Evolutionary conservation across 2,113 vertebrate species (phyloP).

Genomic region (Aphyosemion australe): DNA sequence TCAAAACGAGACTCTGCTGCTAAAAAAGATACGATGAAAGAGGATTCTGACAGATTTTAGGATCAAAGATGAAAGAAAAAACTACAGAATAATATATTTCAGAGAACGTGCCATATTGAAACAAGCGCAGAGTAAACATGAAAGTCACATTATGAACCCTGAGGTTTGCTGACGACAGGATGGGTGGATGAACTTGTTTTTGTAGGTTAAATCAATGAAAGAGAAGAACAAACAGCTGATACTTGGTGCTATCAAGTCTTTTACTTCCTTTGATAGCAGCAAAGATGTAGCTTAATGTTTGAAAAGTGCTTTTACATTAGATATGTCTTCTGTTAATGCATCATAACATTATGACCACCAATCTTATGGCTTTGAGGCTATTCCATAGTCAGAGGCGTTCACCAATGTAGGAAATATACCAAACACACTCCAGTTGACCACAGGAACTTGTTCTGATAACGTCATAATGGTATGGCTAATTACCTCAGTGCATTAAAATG

Average conservation of each 20-base stretch:
- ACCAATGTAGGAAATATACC: too few species aligned
- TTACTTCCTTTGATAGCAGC: background rate
- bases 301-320: background rate
- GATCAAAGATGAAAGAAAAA: background rate
- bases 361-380: too few species aligned
- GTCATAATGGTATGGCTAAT: too few species aligned
- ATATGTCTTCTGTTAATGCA: background rate
- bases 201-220: conserved; percentile 53
- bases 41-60: background rate
- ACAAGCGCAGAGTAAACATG: background rate
- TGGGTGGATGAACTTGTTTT: conserved; percentile 52
- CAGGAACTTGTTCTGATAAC: too few species aligned
- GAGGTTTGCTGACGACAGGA: conserved; percentile 45
- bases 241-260: background rate
- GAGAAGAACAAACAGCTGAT: conserved; percentile 33
- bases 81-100: background rate
- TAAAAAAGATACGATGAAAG: background rate
- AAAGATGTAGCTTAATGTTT: background rate
- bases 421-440: too few species aligned
- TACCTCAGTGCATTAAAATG: too few species aligned
- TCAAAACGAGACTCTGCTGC: background rate
- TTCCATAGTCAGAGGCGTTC: too few species aligned
- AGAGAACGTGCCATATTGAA: background rate
- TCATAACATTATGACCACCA: too few species aligned
- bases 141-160: background rate